Evolutionary conservation across 2,888 invertebrate species (phyloP).

Genomic region (Carpatolechia fugitivella): DNA sequence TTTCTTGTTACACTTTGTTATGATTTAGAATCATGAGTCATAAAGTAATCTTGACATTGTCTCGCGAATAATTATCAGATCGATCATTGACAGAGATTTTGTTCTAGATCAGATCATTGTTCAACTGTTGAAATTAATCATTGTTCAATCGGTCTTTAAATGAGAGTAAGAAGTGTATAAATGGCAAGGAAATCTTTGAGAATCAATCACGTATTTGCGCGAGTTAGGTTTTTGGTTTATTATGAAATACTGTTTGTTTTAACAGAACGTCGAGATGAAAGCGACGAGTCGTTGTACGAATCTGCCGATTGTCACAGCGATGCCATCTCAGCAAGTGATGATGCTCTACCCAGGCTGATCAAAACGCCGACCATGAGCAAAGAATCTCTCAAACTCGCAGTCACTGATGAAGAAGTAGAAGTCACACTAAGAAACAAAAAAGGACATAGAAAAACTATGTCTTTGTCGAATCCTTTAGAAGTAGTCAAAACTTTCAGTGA

Average conservation of each 20-base stretch:
- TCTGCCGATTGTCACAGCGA: constrained; percentile 73
- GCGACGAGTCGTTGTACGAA: constrained; percentile 72
- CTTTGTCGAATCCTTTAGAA: constrained; percentile 71
- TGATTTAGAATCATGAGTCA: constrained; percentile 7
- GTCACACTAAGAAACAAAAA: constrained; percentile 57
- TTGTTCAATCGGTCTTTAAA: neutral
- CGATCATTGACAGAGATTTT: constrained; percentile 19
- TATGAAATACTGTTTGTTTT: constrained; percentile 23
- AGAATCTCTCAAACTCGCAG: constrained; percentile 67
- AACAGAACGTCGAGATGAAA: constrained; percentile 71
- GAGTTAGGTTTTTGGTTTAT: neutral
- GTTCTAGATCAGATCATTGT: constrained; percentile 13
- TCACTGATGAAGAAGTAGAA: constrained; percentile 72
- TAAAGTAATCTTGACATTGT: constrained; percentile 16
- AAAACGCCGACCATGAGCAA: constrained; percentile 71
- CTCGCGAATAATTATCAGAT: constrained; percentile 14
- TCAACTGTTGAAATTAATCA: neutral
- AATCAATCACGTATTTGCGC: neutral
- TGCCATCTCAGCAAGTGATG: constrained; percentile 67
- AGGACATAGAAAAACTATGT: constrained; percentile 72
- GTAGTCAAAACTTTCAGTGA: constrained; percentile 70
- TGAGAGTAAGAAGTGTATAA: constrained; percentile 1
- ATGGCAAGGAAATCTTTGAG: constrained; percentile 18
- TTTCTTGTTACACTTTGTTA: constrained; percentile 1
- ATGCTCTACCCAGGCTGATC: constrained; percentile 57